Percentiles rank a stretch among this genome's conserved stretches.
phyloP scores from a whole-genome alignment of 1,140 invertebrate genomes.

The Manduca sexta region DNA sequence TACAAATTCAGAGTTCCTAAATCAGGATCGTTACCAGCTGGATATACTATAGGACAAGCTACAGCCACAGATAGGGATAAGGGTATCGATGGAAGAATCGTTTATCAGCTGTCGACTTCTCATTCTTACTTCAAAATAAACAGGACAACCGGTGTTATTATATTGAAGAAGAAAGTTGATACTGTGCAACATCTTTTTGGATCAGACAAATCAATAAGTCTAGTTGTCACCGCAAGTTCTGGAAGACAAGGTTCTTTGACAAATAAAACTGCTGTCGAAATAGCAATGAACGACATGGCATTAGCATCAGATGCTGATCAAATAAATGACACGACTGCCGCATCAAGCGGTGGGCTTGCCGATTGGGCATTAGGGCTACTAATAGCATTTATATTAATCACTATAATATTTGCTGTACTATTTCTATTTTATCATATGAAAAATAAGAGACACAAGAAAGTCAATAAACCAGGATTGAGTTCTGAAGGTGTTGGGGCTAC shows the following conservation, averaged over 20 bases:
- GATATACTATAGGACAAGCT: constrained; percentile 89
- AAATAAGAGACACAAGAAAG: constrained; percentile 87
- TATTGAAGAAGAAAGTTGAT: constrained; percentile 85
- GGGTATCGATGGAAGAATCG: constrained; percentile 91
- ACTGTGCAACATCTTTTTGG: constrained; percentile 74
- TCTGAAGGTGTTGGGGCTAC: constrained; percentile 81
- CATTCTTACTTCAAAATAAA: constrained; percentile 94
- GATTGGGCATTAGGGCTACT: constrained; percentile 92
- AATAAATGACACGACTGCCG: constrained; percentile 60
- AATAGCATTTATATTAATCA: constrained; percentile 85
- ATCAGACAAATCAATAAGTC: constrained; percentile 80
- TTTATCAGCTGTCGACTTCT: constrained; percentile 89
- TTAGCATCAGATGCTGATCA: constrained; percentile 65
- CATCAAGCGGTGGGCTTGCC: constrained; percentile 80
- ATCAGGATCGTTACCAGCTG: constrained; percentile 77
- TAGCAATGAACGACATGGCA: constrained; percentile 82
- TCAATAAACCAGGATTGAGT: constrained; percentile 82
- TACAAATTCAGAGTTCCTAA: constrained; percentile 88
- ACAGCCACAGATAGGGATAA: constrained; percentile 92
- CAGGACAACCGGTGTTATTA: constrained; percentile 89
- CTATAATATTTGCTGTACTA: constrained; percentile 85
- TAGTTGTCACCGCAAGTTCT: constrained; percentile 90
- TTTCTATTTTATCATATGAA: constrained; percentile 89
- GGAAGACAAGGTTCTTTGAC: constrained; percentile 89
- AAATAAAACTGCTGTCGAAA: constrained; percentile 90